A percentile compares a stretch with the other conserved stretches of the same genome.
Conservation (phyloP, 2,888 invertebrate genomes). For the Corbicula japonica region DNA sequence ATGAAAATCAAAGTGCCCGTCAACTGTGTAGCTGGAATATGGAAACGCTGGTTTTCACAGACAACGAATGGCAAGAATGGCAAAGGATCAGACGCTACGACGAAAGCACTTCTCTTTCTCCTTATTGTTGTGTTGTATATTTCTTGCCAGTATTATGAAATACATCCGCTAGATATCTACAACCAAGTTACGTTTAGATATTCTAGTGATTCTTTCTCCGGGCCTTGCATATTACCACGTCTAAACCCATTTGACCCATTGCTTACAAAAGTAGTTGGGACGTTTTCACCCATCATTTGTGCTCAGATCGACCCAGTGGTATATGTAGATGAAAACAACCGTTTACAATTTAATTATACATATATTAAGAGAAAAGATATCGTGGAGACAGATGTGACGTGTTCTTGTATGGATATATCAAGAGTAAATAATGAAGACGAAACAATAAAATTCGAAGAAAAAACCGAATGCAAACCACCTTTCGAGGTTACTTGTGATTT, state of each 20-base stretch:
- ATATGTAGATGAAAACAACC: conserved; percentile 1
- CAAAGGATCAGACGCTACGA: too few relatives aligned
- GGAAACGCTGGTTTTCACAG: too few relatives aligned
- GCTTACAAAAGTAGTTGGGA: neutral
- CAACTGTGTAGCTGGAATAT: too few relatives aligned
- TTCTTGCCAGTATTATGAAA: too few relatives aligned
- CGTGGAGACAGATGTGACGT: neutral
- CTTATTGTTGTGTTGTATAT: too few relatives aligned
- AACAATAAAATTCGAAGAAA: neutral
- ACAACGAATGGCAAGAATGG: too few relatives aligned
- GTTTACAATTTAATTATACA: conserved; percentile 8
- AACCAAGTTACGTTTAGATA: too few relatives aligned
- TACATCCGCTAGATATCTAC: too few relatives aligned
- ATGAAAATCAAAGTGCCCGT: too few relatives aligned
- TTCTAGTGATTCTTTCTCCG: neutral
- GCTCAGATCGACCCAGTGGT: neutral
- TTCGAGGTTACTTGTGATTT: conserved; percentile 18
- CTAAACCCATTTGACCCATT: conserved; percentile 9
- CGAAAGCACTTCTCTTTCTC: too few relatives aligned
- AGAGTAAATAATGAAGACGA: conserved; percentile 1
- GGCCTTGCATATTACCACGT: conserved; percentile 5
- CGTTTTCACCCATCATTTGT: conserved; percentile 3
- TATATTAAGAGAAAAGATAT: neutral
- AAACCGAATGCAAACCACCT: conserved; percentile 2
- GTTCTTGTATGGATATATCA: conserved; percentile 2